Evolutionary conservation across 2,888 invertebrate genomes (phyloP).

Genomic region (Spilarctia lutea): DNA sequence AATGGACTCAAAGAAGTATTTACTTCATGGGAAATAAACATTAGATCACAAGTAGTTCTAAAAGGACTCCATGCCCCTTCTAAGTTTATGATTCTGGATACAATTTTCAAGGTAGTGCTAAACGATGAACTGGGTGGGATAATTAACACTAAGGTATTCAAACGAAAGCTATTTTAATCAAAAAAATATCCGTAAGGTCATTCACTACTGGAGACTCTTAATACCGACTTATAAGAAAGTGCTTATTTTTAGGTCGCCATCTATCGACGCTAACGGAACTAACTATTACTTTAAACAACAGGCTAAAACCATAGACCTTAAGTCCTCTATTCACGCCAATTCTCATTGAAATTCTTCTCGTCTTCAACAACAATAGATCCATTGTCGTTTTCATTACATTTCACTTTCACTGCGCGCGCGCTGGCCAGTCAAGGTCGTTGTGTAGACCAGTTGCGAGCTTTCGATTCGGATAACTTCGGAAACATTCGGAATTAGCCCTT

Average conservation of each 20-base stretch:
- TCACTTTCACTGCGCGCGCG: conserved; percentile 66
- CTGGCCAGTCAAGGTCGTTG: conserved; percentile 59
- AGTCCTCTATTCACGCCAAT: conserved; percentile 15
- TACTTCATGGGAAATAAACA: neutral
- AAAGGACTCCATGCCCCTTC: neutral
- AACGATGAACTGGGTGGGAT: too few species aligned
- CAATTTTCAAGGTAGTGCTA: neutral
- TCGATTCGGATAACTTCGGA: conserved; percentile 17
- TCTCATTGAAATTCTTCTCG: conserved; percentile 20
- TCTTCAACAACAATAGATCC: conserved; percentile 25
- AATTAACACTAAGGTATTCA: too few species aligned
- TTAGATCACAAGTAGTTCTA: neutral
- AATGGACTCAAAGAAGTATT: too few species aligned
- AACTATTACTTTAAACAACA: too few species aligned
- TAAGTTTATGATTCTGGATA: neutral
- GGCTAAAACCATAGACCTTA: neutral
- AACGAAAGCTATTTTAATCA: too few species aligned
- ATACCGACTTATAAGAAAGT: too few species aligned
- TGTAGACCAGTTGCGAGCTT: conserved; percentile 34
- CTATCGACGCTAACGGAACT: too few species aligned
- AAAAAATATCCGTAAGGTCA: too few species aligned
- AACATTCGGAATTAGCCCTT: conserved; percentile 27
- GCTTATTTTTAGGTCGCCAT: too few species aligned
- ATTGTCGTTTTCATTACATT: conserved; percentile 52
- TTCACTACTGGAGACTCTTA: too few species aligned